Percentiles rank a stretch among this genome's conserved stretches.
These are phyloP conservation scores for Pseudococcus longispinus DNA, from an alignment of 2,888 invertebrate genomes.

Conservation along the genomic window DNA sequence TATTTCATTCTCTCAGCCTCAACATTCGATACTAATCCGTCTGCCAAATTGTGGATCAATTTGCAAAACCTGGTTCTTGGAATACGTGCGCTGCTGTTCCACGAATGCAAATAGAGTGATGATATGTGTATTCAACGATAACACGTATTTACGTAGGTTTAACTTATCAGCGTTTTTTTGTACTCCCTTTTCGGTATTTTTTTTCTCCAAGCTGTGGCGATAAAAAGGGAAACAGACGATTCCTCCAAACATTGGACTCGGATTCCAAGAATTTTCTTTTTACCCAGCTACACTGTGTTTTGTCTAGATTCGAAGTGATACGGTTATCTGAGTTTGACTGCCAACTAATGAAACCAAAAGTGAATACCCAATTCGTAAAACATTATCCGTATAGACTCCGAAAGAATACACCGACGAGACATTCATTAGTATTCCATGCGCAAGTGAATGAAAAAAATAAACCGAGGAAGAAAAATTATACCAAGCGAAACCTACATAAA, in stretches of 20 bases:
- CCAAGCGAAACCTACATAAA: background rate
- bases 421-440: constrained; percentile 4
- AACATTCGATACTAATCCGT: background rate
- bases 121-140: background rate
- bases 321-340: background rate
- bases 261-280: background rate
- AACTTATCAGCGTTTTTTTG: background rate
- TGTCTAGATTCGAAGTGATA: background rate
- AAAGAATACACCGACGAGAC: background rate
- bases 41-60: background rate
- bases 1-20: background rate
- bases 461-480: background rate
- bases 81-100: background rate
- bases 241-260: background rate
- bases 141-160: background rate
- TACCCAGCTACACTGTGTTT: background rate
- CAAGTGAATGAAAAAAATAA: background rate
- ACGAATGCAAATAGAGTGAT: background rate
- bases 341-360: constrained; percentile 4
- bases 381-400: background rate
- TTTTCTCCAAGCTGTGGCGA: no score
- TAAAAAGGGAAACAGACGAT: background rate
- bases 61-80: background rate
- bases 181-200: background rate
- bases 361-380: constrained; percentile 13